A percentile compares a stretch with the other conserved stretches of the same genome.
Conservation (phyloP, 2,797 vertebrate species). For the Thalassophryne amazonica region DNA sequence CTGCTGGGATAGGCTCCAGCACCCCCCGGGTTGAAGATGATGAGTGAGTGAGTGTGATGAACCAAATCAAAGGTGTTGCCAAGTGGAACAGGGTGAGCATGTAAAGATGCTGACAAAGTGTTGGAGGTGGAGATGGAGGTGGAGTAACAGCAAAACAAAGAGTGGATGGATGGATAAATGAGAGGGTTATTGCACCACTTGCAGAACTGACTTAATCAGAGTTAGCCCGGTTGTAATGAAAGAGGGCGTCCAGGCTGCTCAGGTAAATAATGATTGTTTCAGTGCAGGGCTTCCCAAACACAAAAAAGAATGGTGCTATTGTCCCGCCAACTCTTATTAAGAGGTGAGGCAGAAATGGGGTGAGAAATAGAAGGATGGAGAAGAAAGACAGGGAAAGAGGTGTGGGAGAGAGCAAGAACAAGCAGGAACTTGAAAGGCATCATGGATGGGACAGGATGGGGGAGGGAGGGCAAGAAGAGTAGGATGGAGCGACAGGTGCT, state of each 20-base stretch:
- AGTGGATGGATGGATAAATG: constrained; percentile 56
- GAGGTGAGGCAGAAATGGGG: constrained; percentile 64
- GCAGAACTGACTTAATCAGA: constrained; percentile 83
- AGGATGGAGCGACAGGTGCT: constrained; percentile 56
- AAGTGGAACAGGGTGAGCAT: too few species aligned
- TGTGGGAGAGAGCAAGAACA: constrained; percentile 66
- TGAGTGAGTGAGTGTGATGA: too few species aligned
- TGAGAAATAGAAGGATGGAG: constrained; percentile 52
- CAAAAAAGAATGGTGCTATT: constrained; percentile 86
- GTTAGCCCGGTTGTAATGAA: constrained; percentile 55
- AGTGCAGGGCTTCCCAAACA: constrained; percentile 76
- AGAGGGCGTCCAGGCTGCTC: constrained; percentile 77
- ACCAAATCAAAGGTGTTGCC: too few species aligned
- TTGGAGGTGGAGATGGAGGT: constrained; percentile 19
- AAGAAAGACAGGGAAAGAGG: constrained; percentile 39
- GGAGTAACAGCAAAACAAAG: constrained; percentile 31
- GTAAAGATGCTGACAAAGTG: too few species aligned
- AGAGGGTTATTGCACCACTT: constrained; percentile 74
- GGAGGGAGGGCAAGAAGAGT: constrained; percentile 51
- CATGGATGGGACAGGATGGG: constrained; percentile 59
- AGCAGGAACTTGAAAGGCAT: constrained; percentile 80
- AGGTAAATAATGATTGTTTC: constrained; percentile 89
- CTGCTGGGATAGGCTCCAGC: too few species aligned
- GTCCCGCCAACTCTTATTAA: constrained; percentile 86
- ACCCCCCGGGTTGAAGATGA: too few species aligned